Percentiles rank a stretch among this genome's conserved stretches.
phyloP scores from a whole-genome alignment of 2,113 vertebrate species.

The Tiliqua scincoides region DNA sequence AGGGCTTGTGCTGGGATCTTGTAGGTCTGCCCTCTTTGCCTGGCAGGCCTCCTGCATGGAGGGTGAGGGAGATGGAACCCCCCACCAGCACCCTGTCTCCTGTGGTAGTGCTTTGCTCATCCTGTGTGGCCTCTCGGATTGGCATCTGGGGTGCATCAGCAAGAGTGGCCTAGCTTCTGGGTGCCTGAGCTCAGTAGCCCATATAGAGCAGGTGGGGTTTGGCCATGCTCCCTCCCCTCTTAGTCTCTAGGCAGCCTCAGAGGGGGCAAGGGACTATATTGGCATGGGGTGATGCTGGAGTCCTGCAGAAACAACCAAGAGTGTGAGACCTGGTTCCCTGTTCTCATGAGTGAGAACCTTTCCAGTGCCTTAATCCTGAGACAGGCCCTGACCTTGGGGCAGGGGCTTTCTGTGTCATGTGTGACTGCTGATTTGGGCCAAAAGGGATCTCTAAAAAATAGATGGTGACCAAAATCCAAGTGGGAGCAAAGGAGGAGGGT shows the following conservation, averaged over 20 bases:
- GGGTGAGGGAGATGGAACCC: background rate
- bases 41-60: background rate
- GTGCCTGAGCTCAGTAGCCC: background rate
- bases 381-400: too few species aligned
- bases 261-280: too few species aligned
- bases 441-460: background rate
- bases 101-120: background rate
- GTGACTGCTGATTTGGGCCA: background rate
- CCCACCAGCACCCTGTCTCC: too few species aligned
- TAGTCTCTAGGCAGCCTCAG: rapidly evolving
- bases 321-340: background rate
- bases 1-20: background rate
- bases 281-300: too few species aligned
- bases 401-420: too few species aligned
- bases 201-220: too few species aligned
- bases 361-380: background rate
- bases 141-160: background rate
- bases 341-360: background rate
- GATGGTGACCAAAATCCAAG: background rate
- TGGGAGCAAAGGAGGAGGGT: too few species aligned
- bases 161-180: background rate
- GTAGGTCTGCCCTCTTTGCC: background rate
- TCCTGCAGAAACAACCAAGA: too few species aligned
- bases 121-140: background rate
- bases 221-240: background rate